These are phyloP conservation scores for Prunella himalayana DNA, from an alignment of 2,113 vertebrate species.

Conservation along the genomic window DNA sequence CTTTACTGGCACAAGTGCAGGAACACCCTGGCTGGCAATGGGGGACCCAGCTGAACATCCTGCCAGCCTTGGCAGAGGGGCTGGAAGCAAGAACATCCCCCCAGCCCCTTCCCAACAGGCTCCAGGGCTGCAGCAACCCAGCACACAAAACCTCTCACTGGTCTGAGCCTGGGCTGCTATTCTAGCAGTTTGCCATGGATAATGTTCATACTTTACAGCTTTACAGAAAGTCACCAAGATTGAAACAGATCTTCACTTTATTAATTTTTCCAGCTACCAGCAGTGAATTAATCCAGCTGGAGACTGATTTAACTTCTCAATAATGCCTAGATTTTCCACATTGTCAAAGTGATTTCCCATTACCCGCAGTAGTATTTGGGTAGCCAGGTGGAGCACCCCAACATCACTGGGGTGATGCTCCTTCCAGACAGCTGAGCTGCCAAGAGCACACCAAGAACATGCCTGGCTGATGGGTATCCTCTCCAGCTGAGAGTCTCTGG, in stretches of 20 bases:
- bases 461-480: fast-evolving
- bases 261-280: not conserved
- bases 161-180: not conserved
- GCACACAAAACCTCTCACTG: not conserved
- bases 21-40: fast-evolving
- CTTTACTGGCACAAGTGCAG: not conserved
- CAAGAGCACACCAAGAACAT: fast-evolving
- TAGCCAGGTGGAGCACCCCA: not conserved
- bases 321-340: not conserved
- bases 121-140: not conserved
- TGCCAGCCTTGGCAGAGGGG: not conserved
- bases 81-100: not conserved
- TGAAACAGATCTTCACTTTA: not conserved
- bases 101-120: not conserved
- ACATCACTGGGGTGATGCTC: fast-evolving
- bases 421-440: not conserved
- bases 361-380: not conserved
- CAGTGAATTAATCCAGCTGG: not conserved
- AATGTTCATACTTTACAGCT: not conserved
- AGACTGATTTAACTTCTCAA: not conserved
- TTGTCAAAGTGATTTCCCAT: not conserved
- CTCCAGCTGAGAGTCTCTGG: fast-evolving
- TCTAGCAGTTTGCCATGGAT: not conserved
- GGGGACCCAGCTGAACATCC: not conserved
- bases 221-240: not conserved